Percentiles rank a stretch among this genome's conserved stretches.
Conservation (phyloP, 2,888 invertebrate genomes). For the Malacosoma neustria region DNA sequence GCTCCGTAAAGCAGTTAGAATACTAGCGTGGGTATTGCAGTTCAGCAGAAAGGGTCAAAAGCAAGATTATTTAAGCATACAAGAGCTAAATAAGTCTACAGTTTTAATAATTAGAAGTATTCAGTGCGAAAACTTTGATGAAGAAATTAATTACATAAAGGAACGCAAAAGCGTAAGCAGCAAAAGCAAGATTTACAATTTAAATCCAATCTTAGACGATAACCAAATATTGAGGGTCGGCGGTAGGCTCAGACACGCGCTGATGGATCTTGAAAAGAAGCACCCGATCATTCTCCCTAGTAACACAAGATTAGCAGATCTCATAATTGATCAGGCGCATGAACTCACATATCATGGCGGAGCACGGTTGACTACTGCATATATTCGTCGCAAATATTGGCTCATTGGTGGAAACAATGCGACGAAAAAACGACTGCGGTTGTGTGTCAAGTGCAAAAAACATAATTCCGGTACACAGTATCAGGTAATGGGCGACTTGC, state of each 20-base stretch:
- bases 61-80: no score
- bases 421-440: no score
- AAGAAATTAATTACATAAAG: background rate
- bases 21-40: no score
- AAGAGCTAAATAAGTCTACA: no score
- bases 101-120: no score
- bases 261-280: slow-evolving; percentile 7
- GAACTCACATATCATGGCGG: slow-evolving; percentile 17
- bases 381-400: no score
- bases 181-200: slow-evolving; percentile 1
- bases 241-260: slow-evolving; percentile 15
- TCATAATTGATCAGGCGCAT: slow-evolving; percentile 16
- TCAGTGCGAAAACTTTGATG: background rate
- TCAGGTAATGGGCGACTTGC: slow-evolving; percentile 22
- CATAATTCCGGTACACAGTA: slow-evolving; percentile 9
- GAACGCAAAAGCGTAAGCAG: background rate
- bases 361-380: slow-evolving; percentile 14
- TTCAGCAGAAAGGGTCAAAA: no score
- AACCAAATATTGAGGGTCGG: slow-evolving; percentile 13
- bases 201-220: slow-evolving; percentile 13
- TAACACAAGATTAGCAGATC: slow-evolving; percentile 10
- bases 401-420: no score
- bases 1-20: no score
- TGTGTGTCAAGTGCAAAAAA: no score
- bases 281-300: slow-evolving; percentile 20